Base-by-base conservation (phyloP, 1,140 invertebrate genomes). In the Danaus melanippus region DNA sequence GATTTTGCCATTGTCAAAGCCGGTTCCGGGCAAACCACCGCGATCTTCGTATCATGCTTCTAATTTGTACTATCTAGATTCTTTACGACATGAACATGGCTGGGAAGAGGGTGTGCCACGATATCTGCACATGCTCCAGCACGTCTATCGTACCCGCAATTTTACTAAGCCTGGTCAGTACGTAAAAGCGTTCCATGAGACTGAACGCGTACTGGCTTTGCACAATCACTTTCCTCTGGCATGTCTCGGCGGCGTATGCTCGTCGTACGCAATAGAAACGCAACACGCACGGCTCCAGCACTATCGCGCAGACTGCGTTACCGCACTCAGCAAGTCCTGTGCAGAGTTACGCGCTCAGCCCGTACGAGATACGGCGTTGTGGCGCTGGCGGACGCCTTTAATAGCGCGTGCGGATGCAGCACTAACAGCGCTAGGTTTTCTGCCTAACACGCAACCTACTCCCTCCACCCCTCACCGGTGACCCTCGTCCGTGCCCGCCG, bases 1-100 rank as follows among this genome's bases (percentile, higher is more conserved):
- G 52, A 91, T 95, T 1, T 74, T 94, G 44, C 89, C 90, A 0
- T 92, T 95, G 71, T 90, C 94, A 2, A 91, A 93, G 60, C 88
- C 90, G 0, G 93, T 94, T 67, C 90, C 92, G 2, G 93, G 95
- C 63, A 93, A 94, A 11, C 89, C 93, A 12, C 84, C 89, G 42
- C 78, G 81, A 58, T 92, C 93, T 0, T 95, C 94, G 8, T 97
- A 96, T 79, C 96, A 97, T 79, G 95, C 97, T 0, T 89, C 96
- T 48, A 98, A 97, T 72, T 95, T 98, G 2, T 98, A 98, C 87
- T 98, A 97, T 79, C 89, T 98, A 70, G 97, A 98, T 79, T 95
- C 97, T 77, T 90, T 97, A 65, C 89, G 91, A 12, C 93, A 95
- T 75, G 90, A 92, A 52, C 94, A 96, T 69, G 92, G 92, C 45